Evolutionary conservation across 2,888 invertebrate genomes (phyloP).

Genomic region (Tenthredo livida): DNA sequence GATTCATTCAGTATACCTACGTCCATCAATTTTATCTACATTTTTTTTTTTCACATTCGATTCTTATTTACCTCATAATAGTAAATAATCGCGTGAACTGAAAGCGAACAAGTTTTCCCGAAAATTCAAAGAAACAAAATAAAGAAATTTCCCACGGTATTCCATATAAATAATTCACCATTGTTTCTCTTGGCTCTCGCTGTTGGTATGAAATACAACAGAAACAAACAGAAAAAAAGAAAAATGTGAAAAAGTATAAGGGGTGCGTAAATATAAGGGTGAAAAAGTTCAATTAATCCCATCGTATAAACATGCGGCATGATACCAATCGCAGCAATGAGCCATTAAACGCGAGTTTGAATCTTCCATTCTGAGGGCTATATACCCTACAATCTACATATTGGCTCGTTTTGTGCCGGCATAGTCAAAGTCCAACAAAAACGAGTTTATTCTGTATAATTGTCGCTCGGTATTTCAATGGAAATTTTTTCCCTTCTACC

Average conservation of each 20-base stretch:
- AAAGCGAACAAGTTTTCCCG: background rate
- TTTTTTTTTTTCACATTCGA: background rate
- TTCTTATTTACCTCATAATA: background rate
- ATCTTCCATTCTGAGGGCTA: background rate
- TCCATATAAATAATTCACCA: background rate
- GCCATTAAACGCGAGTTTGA: slow-evolving; percentile 16
- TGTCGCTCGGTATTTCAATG: background rate
- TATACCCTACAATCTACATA: background rate
- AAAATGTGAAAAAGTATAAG: background rate
- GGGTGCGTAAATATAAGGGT: background rate
- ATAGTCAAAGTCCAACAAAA: background rate
- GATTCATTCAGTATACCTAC: slow-evolving; percentile 22
- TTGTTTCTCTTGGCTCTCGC: background rate
- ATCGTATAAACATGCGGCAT: background rate
- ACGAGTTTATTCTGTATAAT: background rate
- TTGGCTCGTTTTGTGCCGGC: background rate
- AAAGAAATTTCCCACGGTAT: background rate
- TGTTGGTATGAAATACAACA: background rate
- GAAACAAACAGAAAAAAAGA: background rate
- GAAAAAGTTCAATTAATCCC: slow-evolving; percentile 32
- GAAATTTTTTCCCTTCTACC: background rate
- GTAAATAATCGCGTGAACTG: background rate
- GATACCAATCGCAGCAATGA: slow-evolving; percentile 29
- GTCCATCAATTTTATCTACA: background rate
- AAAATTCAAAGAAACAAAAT: background rate